These are phyloP conservation scores for Megaceryle torquata DNA, from an alignment of 2,113 vertebrate species.

Conservation along the genomic window DNA sequence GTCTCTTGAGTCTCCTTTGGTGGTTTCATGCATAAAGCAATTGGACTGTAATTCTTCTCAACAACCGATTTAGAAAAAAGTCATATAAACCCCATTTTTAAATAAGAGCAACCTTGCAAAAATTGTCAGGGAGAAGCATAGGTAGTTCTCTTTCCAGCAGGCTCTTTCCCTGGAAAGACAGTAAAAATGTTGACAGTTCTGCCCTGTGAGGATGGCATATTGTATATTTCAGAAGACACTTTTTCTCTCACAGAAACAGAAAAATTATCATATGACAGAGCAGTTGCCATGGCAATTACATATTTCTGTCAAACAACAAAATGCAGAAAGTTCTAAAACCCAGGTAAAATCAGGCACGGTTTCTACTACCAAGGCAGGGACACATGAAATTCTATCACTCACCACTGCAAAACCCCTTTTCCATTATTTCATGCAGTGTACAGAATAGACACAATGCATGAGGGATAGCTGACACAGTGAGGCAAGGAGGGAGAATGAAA, in stretches of 20 bases:
- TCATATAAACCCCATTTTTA: not conserved
- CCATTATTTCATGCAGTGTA: not conserved
- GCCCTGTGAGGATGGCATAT: not conserved
- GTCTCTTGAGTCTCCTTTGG: not conserved
- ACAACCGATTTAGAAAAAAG: not conserved
- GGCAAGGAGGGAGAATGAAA: not conserved
- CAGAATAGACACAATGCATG: not conserved
- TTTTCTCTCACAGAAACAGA: slow-evolving; percentile 48
- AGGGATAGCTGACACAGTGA: not conserved
- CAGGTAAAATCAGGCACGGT: not conserved
- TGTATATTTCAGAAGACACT: not conserved
- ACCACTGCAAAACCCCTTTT: not conserved
- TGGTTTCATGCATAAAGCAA: not conserved
- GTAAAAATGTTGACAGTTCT: slow-evolving; percentile 15
- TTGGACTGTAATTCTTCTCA: not conserved
- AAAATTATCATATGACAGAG: slow-evolving; percentile 33
- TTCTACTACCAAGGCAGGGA: not conserved
- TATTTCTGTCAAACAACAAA: slow-evolving; percentile 40
- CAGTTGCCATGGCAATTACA: slow-evolving; percentile 50
- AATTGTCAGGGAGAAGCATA: not conserved
- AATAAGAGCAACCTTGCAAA: not conserved
- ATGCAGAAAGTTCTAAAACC: not conserved
- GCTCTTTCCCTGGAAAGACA: not conserved
- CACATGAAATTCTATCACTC: not conserved
- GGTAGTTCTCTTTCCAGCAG: not conserved